Conservation (phyloP, 2,113 vertebrate species). For the Pteropus alecto region DNA sequence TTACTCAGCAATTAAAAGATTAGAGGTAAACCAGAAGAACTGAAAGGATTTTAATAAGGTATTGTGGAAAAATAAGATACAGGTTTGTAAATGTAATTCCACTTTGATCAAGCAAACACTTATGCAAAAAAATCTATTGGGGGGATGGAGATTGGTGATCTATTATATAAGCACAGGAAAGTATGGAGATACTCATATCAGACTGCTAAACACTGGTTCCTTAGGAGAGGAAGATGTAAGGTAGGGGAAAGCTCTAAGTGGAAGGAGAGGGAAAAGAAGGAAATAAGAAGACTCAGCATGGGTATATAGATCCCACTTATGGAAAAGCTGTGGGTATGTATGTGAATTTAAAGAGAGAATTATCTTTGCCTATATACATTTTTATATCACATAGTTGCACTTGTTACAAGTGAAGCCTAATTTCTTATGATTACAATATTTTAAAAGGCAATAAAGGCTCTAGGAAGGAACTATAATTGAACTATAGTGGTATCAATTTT, state of each 20-base stretch:
- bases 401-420: not conserved
- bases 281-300: not conserved
- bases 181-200: not conserved
- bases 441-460: not conserved
- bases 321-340: not conserved
- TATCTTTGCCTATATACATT: not conserved
- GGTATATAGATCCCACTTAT: not conserved
- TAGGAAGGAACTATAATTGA: not conserved
- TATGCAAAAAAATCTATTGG: not conserved
- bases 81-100: not conserved
- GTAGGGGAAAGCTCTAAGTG: not conserved
- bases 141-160: not conserved
- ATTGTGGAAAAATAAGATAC: not conserved
- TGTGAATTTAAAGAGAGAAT: not conserved
- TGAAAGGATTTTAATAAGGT: not conserved
- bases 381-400: not conserved
- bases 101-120: not conserved
- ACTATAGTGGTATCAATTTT: not conserved
- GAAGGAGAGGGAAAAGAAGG: not conserved
- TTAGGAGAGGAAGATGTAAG: not conserved
- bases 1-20: not conserved
- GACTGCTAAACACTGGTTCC: not conserved
- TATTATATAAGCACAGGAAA: not conserved
- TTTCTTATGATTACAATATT: constrained; percentile 5
- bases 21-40: not conserved